These are phyloP conservation scores for Lampris megalopsis DNA, from an alignment of 2,113 vertebrate species.

Conservation along the genomic window DNA sequence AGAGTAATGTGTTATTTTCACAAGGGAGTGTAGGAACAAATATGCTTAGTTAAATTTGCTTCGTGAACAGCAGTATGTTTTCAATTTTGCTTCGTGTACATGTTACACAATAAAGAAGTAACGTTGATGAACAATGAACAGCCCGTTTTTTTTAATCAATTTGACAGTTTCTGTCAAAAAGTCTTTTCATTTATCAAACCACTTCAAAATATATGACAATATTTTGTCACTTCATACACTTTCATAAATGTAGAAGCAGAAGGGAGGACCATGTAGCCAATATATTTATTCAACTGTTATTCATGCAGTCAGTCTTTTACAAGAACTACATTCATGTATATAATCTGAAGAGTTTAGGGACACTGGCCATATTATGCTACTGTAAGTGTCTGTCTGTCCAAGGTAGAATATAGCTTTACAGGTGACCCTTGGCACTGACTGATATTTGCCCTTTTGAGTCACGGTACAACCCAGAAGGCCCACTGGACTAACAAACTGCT, in stretches of 20 bases:
- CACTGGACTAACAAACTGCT: slow-evolving; percentile 53
- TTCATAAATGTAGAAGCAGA: not conserved
- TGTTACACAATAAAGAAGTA: not conserved
- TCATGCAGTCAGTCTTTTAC: not conserved
- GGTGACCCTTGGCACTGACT: slow-evolving; percentile 35
- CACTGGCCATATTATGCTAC: slow-evolving; percentile 1
- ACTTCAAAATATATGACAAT: not conserved
- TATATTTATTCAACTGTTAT: too few species aligned
- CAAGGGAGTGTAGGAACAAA: not conserved
- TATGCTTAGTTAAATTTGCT: not conserved
- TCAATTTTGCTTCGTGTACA: not conserved
- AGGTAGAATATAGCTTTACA: slow-evolving; percentile 35
- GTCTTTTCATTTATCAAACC: not conserved
- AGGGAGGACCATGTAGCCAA: too few species aligned
- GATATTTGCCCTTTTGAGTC: slow-evolving; percentile 57
- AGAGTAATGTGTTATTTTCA: too few species aligned
- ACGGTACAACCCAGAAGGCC: slow-evolving; percentile 38
- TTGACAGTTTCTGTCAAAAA: not conserved
- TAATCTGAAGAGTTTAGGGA: not conserved
- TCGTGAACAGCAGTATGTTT: not conserved
- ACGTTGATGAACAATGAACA: not conserved
- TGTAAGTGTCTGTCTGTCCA: slow-evolving; percentile 25
- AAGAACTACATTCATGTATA: not conserved
- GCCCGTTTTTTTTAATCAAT: not conserved
- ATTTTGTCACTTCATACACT: not conserved